These are phyloP conservation scores for Lepisosteus oculatus DNA, from an alignment of 2,113 vertebrate genomes.

Conservation along the genomic window DNA sequence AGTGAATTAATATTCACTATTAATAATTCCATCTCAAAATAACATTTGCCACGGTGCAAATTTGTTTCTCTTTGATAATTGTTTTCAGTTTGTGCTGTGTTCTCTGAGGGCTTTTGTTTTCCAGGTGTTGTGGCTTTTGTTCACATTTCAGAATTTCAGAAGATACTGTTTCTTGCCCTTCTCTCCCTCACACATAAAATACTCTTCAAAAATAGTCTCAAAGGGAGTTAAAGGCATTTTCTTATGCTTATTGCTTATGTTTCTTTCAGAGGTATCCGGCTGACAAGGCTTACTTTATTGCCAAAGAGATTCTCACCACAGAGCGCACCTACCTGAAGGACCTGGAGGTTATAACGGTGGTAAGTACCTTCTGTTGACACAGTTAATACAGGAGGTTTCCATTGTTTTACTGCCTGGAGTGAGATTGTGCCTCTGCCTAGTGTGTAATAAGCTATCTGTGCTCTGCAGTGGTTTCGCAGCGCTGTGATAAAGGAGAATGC, in stretches of 20 bases:
- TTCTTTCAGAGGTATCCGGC: conserved; percentile 67
- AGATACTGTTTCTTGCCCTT: too few relatives aligned
- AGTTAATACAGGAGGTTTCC: background rate
- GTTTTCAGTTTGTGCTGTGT: too few relatives aligned
- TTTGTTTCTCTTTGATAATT: too few relatives aligned
- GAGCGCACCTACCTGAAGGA: conserved; percentile 92
- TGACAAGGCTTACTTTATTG: conserved; percentile 91
- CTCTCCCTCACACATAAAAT: too few relatives aligned
- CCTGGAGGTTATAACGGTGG: conserved; percentile 92
- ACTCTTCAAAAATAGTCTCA: too few relatives aligned
- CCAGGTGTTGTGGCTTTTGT: too few relatives aligned
- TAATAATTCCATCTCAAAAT: too few relatives aligned
- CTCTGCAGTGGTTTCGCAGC: conserved; percentile 88
- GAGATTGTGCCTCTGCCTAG: background rate
- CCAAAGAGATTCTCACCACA: conserved; percentile 93
- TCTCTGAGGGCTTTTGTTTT: too few relatives aligned
- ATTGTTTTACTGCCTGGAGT: background rate
- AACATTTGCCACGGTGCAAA: too few relatives aligned
- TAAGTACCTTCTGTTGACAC: conserved; percentile 50
- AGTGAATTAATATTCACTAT: too few relatives aligned
- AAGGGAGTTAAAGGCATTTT: too few relatives aligned
- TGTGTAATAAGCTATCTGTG: background rate
- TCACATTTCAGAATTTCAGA: too few relatives aligned
- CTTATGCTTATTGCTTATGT: conserved; percentile 4
- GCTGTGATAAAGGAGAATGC: conserved; percentile 83